Evolutionary conservation across 1,140 invertebrate species (phyloP).

Genomic region (Zaprionus inermis): DNA sequence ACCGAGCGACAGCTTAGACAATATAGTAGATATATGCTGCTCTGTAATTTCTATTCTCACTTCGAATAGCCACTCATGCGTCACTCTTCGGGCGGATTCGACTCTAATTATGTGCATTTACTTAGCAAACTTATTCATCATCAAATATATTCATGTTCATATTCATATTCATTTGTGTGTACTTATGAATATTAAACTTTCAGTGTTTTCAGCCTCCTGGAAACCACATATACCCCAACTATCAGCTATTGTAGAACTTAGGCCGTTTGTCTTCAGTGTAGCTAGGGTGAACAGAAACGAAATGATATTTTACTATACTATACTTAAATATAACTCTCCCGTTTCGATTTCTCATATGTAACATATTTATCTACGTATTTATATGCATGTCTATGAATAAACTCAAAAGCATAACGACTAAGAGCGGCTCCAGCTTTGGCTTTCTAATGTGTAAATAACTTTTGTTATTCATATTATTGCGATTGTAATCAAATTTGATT

Average conservation of each 20-base stretch:
- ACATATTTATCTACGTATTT: constrained; percentile 26
- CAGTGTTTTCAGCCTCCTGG: neutral
- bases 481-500: too few species aligned
- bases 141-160: neutral
- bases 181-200: constrained; percentile 21
- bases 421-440: too few species aligned
- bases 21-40: too few species aligned
- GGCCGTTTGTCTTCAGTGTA: constrained; percentile 53
- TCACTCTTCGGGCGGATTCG: neutral
- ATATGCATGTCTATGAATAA: constrained; percentile 10
- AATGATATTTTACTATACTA: constrained; percentile 3
- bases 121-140: neutral
- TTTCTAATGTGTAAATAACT: too few species aligned
- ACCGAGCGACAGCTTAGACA: constrained; percentile 7
- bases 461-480: too few species aligned
- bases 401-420: neutral
- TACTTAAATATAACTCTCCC: neutral
- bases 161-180: constrained; percentile 5
- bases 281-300: neutral
- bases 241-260: constrained; percentile 8
- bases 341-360: neutral
- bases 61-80: constrained; percentile 11
- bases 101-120: constrained; percentile 13
- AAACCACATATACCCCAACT: constrained; percentile 29
- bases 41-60: constrained; percentile 2